Evolutionary conservation across 2,797 vertebrate genomes (phyloP).

Genomic region (Peromyscus eremicus): DNA sequence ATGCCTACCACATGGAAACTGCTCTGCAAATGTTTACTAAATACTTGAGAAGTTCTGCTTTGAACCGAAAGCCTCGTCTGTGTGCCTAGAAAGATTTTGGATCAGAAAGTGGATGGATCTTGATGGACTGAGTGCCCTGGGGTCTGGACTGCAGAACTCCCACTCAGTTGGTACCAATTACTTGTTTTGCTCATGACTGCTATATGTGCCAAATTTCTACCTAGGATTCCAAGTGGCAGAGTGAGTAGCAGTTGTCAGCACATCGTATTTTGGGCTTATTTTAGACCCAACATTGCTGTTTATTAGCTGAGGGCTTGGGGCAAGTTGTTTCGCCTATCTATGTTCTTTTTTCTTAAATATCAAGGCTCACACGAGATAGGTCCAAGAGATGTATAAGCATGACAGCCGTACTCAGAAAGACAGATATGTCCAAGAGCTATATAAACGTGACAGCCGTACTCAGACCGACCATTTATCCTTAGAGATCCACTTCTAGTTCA

Average conservation of each 20-base stretch:
- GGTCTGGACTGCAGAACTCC: not conserved
- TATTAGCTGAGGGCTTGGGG: slow-evolving; percentile 33
- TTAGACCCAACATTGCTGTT: not conserved
- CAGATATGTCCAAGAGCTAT: not conserved
- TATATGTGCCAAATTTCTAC: not conserved
- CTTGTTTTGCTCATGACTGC: not conserved
- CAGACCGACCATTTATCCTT: slow-evolving; percentile 11
- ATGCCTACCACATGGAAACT: slow-evolving; percentile 60
- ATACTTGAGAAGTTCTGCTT: slow-evolving; percentile 57
- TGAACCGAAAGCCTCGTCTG: slow-evolving; percentile 58
- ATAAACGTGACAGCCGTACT: slow-evolving; percentile 4
- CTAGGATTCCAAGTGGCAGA: not conserved
- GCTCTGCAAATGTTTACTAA: slow-evolving; percentile 71
- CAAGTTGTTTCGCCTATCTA: not conserved
- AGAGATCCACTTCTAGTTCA: slow-evolving; percentile 50
- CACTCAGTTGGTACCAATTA: slow-evolving; percentile 31
- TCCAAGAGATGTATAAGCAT: slow-evolving; percentile 20
- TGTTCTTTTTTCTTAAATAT: slow-evolving; percentile 23
- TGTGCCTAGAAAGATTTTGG: slow-evolving; percentile 62
- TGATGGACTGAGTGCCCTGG: slow-evolving; percentile 35
- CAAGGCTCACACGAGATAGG: not conserved
- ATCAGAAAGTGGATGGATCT: slow-evolving; percentile 41
- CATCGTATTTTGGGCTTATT: not conserved
- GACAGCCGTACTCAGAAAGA: not conserved
- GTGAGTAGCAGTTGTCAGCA: slow-evolving; percentile 54